Conservation (phyloP, 92 coral and sea anemone genomes). For the Metridium senile region DNA sequence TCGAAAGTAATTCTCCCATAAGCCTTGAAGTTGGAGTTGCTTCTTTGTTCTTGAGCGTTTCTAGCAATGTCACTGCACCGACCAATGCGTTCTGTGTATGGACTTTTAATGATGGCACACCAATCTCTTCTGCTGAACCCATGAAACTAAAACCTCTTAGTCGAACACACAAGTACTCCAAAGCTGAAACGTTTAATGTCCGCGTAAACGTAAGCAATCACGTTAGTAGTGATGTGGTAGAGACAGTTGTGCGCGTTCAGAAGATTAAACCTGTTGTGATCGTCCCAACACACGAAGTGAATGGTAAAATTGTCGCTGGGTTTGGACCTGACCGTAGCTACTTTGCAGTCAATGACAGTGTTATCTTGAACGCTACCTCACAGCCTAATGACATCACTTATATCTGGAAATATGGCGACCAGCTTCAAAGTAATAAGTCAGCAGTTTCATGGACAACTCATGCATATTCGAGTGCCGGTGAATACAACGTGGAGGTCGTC, state of each 20-base stretch:
- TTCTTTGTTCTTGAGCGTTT: slow-evolving; percentile 34
- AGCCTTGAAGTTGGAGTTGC: slow-evolving; percentile 61
- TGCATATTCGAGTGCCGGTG: slow-evolving; percentile 45
- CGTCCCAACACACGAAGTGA: slow-evolving; percentile 24
- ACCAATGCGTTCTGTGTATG: slow-evolving; percentile 66
- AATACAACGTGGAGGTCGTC: slow-evolving; percentile 40
- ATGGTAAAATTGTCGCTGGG: slow-evolving; percentile 51
- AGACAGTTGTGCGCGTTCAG: slow-evolving; percentile 52
- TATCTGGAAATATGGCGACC: slow-evolving; percentile 79
- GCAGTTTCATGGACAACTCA: slow-evolving; percentile 44
- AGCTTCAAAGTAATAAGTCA: slow-evolving; percentile 36
- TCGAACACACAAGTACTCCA: slow-evolving; percentile 45
- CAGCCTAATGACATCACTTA: slow-evolving; percentile 69
- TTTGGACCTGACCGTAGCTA: slow-evolving; percentile 54
- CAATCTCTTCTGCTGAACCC: slow-evolving; percentile 34
- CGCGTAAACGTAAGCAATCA: slow-evolving; percentile 82
- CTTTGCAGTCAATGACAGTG: slow-evolving; percentile 48
- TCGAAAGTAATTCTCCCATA: slow-evolving; percentile 57
- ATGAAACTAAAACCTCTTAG: slow-evolving; percentile 27
- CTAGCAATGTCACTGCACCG: slow-evolving; percentile 46
- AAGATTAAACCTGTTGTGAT: slow-evolving; percentile 38
- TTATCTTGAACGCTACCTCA: slow-evolving; percentile 55
- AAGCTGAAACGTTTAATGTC: slow-evolving; percentile 53
- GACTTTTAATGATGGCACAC: slow-evolving; percentile 70
- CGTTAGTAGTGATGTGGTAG: slow-evolving; percentile 62